Evolutionary conservation across 2,113 vertebrate genomes (phyloP), one percentile per base, ranked within the genome.

Genomic region (Pelvicachromis taeniatus): DNA sequence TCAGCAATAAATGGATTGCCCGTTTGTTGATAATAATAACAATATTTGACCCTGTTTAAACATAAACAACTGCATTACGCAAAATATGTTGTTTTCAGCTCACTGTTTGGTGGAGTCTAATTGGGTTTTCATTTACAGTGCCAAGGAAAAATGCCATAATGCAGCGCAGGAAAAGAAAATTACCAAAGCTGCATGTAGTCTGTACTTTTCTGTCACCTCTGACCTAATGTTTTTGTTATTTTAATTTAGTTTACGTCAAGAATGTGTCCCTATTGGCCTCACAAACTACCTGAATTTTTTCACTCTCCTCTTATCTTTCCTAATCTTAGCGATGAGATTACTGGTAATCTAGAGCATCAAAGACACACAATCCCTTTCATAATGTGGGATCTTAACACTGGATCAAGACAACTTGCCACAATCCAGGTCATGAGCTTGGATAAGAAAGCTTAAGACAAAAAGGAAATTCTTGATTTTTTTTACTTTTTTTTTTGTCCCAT

Each of bases 301-400:
- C 91, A 56, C 82, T 81, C 89, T 87, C 84, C 56, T 53, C 80
- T 91, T 80, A 92, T 92, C 78, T 88, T 87, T 90, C 52, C 56
- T 92, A 91, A 92, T 94, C 95, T 90, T 54, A 59, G 75, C 92
- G 92, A 95, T 90, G 61, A 80, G 90, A 93, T 93, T 93, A 86
- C 81, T 87, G 78, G 56, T 94, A 94, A 95, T 95, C 94, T 91
- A 81, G 87, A 89, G 50, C 86, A 94, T 94, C 90, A 95, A 91
- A 95, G 87, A 93, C 90, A 93, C 93, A 87, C 94, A 94, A 94
- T 95, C 93, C 81, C 19, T 85, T 87, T 86, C 86, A 80, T 94
- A 95, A 95, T 94, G 87, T 87, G 61, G 82, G 95, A 95, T 94
- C 92, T 95, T 95, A 95, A 95, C 94, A 95, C 94, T 85, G 93